Evolutionary conservation across 2,113 vertebrate genomes (phyloP), one percentile per base, ranked within the genome.

Genomic region (Chascanopsetta lugubris): DNA sequence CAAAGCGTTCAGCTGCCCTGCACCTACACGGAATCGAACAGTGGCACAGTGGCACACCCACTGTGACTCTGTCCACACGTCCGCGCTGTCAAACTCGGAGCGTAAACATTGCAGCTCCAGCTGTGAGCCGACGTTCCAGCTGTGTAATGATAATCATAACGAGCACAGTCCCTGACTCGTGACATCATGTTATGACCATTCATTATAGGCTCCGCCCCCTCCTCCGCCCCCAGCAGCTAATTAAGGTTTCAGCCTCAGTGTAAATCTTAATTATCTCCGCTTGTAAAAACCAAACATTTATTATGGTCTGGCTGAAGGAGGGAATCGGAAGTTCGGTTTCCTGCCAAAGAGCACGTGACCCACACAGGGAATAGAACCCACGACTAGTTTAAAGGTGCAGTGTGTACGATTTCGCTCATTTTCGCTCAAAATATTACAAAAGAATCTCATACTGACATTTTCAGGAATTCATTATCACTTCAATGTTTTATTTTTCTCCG

Each of bases 271-370:
- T 80, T 55, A 78, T 68, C 57, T 15, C 0, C 6, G 51, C 42
- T 61, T 70, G 46, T 83, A 75, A 83, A 46, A 83, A 72, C 69
- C 69, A 75, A 80, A 76, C 42, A 30, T 69, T 83, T 70, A 78
- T 75, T 66, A 60, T 47, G 60, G 82, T 75, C 61, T 8, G 45
- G 43, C 46, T 20, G 54, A 17, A 46, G 0, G 51, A 60, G 58
- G 30, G 53, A 70, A n/a, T n/a, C n/a, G 30, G 63, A 66, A 45
- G 75, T 50, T 59, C 51, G 57, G 50, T 75, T 13, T 75, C 67
- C 45, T 49, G 72, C 64, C 75, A 67, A 53, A 70, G 73, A 77
- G 73, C 77, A 66, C 42, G 27, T 77, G 77, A 80, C 69, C 72
- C 20, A 6, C 2, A 9, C 22, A 12, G 15, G 36, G 40, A 70